Base-by-base conservation (phyloP, 2,113 vertebrate genomes). In the Oreochromis spilurus region DNA sequence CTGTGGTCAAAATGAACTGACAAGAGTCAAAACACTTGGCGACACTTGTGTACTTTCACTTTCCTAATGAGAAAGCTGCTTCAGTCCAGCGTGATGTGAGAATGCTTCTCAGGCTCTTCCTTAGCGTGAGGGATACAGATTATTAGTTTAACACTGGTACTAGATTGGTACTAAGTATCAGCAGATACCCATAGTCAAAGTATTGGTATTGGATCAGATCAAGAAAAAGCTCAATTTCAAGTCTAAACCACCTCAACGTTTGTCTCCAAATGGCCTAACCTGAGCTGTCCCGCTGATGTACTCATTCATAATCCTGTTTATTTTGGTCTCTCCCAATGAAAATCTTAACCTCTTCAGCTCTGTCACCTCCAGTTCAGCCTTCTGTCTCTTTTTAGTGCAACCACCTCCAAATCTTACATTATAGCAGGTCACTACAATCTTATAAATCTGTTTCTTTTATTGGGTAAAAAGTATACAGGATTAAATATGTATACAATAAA, bases 101-200 rank as follows among this genome's bases (percentile, higher is more conserved):
- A 36, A 12, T 62, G 31, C 60, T 36, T 65, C 65, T 24, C 3
- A 48, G 40, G 40, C 14, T 72, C 40, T 72, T 72, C 40, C 21
- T 45, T 45, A 45, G 21, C 29, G 0, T 45, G 14, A 48, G 5
- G 67, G 5, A 29, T 9, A 45, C 40, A 0, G 60, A 65, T 65
- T 36, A 29, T 48, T 45, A 29, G 5, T 72, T 72, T 72, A 45
- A 72, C 2, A 72, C 4, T 26, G 21, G 21, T 72, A 45, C 4
- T 16, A 24, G 38, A 72, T 72, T 10, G n/a, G 38, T 26, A 0
- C 0, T 0, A 14, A 16, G 38, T 72, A 17, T 72, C 38, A 24
- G 67, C 21, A 45, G 67, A 5, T 45, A 45, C 2, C 67, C 21
- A 45, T 14, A 72, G 13, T 43, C 13, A 45, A 45, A 13, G 13